Evolutionary conservation across 2,888 invertebrate genomes (phyloP), one percentile per base, ranked within the genome.

Genomic region (Fragum sueziense): DNA sequence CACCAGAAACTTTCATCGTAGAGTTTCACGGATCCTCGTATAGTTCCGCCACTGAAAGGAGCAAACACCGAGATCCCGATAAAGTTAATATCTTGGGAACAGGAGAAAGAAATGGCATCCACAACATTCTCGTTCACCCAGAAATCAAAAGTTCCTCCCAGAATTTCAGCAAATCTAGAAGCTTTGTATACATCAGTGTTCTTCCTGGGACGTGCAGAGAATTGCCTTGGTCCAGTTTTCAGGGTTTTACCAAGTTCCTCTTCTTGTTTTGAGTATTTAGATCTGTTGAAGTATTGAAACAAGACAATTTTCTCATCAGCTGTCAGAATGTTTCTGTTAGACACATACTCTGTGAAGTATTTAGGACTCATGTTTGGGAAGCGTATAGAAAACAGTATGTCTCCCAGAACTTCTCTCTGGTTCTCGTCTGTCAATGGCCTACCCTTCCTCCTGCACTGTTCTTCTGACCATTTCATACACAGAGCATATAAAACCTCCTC

Each of bases 281-380:
- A 70, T 52, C 61, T 51, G 41, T 54, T 67, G 27, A 71, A 71
- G 17, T 65, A 27, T 31, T 81, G 84, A 72, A 76, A 84, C 9
- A 94, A 81, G n/a, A 89, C 84, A 31, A 90, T 88, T 41, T 90
- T 94, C 86, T 95, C 95, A 41, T 93, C 93, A 79, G 94, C 94
- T 54, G 94, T 93, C 25, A 95, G 91, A 54, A 95, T 93, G 1
- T 94, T 94, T 61, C 95, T 95, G 11, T 93, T 92, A 90, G 94
- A 94, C 22, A 95, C 95, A 0, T 95, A 95, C 29, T 94, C 94
- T 70, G 94, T 91, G 89, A 96, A 95, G 82, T 96, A 95, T 69
- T 94, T 95, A 14, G 70, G 57, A 57, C 69, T 70, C 87, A 89
- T 88, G 52, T 82, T 82, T n/a, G 89, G 87, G 70, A 89, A 88